These are phyloP conservation scores for Mesoclemmys tuberculata DNA, from an alignment of 2,113 vertebrate genomes.

Conservation along the genomic window DNA sequence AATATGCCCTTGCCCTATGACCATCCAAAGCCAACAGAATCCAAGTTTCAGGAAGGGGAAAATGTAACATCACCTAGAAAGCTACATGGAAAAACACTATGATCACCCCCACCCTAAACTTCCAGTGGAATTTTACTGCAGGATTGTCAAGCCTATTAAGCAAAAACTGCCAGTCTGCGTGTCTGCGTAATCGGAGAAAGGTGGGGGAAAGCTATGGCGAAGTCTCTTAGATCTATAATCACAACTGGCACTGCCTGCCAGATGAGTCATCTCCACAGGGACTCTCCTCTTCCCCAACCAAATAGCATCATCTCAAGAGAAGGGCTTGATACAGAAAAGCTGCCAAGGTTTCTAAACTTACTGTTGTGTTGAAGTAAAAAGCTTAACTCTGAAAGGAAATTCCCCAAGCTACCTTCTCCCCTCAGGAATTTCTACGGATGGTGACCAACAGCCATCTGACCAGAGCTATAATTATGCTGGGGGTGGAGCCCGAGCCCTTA, in stretches of 20 bases:
- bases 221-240: constrained; percentile 6
- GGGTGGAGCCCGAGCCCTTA: background rate
- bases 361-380: constrained; percentile 13
- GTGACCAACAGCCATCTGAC: background rate
- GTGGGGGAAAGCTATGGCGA: constrained; percentile 2
- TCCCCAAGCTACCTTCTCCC: background rate
- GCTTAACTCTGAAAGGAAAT: background rate
- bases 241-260: background rate
- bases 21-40: background rate
- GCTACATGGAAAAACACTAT: background rate
- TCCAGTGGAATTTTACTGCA: background rate
- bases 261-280: background rate
- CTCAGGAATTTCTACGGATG: background rate
- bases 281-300: background rate
- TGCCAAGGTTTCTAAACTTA: background rate
- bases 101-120: background rate
- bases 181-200: constrained; percentile 33
- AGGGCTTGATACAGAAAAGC: background rate
- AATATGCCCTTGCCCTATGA: background rate
- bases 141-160: background rate
- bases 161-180: background rate
- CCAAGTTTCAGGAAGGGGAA: background rate
- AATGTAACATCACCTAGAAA: background rate
- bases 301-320: background rate
- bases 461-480: background rate